Evolutionary conservation across 1,140 invertebrate species (phyloP).

Genomic region (Brachionus calyciflorus): DNA sequence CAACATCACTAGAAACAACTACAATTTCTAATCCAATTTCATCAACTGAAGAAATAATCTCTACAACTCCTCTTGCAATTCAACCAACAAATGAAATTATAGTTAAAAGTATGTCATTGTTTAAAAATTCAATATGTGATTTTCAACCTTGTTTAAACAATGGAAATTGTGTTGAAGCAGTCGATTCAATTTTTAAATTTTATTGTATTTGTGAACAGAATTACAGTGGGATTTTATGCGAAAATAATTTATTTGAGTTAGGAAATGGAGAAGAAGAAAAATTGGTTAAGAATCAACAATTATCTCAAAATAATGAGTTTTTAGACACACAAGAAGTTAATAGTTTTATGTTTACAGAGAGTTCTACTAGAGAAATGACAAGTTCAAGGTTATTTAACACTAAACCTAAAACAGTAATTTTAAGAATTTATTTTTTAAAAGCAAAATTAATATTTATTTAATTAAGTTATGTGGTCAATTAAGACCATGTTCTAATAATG

Average conservation of each 20-base stretch:
- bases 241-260: neutral
- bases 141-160: conserved; percentile 13
- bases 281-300: neutral
- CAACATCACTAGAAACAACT: neutral
- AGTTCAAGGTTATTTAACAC: too few relatives aligned
- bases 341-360: too few relatives aligned
- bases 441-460: too few relatives aligned
- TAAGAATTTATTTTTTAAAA: neutral
- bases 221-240: conserved; percentile 7
- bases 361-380: too few relatives aligned
- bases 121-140: conserved; percentile 31
- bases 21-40: too few relatives aligned
- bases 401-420: neutral
- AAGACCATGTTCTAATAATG: conserved; percentile 35
- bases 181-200: neutral
- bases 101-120: neutral
- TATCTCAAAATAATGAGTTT: neutral
- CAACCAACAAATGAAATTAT: neutral
- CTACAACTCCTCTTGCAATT: neutral
- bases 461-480: conserved; percentile 4
- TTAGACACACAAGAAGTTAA: too few relatives aligned
- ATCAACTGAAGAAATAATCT: neutral
- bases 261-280: neutral
- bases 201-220: conserved; percentile 9
- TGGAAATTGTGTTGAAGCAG: neutral